Percentiles rank a stretch among this genome's conserved stretches.
Conservation (phyloP, 1,140 invertebrate species). For the Aphis craccivora region DNA sequence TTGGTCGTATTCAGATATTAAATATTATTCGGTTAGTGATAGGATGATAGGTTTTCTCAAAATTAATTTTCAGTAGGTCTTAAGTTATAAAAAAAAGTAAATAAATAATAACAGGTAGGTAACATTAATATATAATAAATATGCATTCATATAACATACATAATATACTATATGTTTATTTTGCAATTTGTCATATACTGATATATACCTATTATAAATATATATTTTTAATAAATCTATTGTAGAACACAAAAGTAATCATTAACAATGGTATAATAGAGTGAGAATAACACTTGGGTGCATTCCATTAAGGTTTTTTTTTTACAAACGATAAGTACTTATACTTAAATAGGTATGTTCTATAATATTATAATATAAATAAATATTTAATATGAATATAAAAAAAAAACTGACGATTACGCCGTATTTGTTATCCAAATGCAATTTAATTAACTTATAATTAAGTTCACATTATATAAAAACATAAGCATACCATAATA, state of each 20-base stretch:
- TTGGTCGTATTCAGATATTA: neutral
- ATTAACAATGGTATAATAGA: slow-evolving; percentile 20
- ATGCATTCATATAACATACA: neutral
- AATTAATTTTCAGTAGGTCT: neutral
- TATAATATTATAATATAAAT: slow-evolving; percentile 17
- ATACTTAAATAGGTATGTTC: neutral
- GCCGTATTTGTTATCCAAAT: neutral
- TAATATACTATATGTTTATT: neutral
- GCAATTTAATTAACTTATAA: neutral
- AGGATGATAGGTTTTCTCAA: too few species aligned
- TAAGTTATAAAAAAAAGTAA: neutral
- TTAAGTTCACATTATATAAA: neutral
- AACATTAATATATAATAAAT: neutral
- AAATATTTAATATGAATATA: neutral
- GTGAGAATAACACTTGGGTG: neutral
- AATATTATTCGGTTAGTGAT: neutral
- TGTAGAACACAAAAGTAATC: slow-evolving; percentile 19
- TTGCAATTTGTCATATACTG: neutral
- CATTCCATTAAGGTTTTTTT: neutral
- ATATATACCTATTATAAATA: too few species aligned
- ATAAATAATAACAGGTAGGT: neutral
- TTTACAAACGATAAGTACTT: slow-evolving; percentile 16
- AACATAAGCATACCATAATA: neutral
- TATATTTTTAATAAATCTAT: slow-evolving; percentile 6
- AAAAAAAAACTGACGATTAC: neutral